phyloP scores from a whole-genome alignment of 2,797 vertebrate genomes.

The Hypotaenidia okinawae region DNA sequence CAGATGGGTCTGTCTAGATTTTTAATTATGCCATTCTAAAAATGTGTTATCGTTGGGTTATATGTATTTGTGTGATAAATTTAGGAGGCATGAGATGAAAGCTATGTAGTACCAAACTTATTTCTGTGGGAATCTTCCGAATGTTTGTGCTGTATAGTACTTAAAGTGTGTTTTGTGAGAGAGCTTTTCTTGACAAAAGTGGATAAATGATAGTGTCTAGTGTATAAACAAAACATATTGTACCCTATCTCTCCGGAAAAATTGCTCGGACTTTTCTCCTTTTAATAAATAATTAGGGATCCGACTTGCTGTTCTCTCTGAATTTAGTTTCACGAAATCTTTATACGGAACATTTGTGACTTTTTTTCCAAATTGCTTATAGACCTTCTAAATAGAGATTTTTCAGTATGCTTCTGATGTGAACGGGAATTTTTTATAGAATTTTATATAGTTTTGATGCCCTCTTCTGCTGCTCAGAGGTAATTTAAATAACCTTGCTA shows the following conservation, averaged over 20 bases:
- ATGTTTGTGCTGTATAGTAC: neutral
- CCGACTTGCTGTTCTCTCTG: neutral
- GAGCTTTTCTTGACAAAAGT: neutral
- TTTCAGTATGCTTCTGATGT: neutral
- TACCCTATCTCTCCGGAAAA: neutral
- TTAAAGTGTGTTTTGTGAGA: neutral
- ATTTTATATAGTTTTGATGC: neutral
- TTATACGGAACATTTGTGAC: neutral
- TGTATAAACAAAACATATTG: neutral
- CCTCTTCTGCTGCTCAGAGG: neutral
- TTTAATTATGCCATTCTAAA: neutral
- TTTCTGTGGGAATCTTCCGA: neutral
- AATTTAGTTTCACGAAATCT: slow-evolving; percentile 21
- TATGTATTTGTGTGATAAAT: neutral
- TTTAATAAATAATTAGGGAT: slow-evolving; percentile 28
- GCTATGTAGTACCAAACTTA: neutral
- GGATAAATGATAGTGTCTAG: neutral
- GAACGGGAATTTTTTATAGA: neutral
- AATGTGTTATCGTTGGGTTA: neutral
- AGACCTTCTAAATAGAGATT: neutral
- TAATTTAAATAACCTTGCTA: slow-evolving; percentile 28
- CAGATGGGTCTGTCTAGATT: neutral
- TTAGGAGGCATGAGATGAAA: neutral
- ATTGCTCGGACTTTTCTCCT: slow-evolving; percentile 1
- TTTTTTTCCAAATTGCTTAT: neutral